Evolutionary conservation across 2,797 vertebrate genomes (phyloP).

Genomic region (Megalops cyprinoides): DNA sequence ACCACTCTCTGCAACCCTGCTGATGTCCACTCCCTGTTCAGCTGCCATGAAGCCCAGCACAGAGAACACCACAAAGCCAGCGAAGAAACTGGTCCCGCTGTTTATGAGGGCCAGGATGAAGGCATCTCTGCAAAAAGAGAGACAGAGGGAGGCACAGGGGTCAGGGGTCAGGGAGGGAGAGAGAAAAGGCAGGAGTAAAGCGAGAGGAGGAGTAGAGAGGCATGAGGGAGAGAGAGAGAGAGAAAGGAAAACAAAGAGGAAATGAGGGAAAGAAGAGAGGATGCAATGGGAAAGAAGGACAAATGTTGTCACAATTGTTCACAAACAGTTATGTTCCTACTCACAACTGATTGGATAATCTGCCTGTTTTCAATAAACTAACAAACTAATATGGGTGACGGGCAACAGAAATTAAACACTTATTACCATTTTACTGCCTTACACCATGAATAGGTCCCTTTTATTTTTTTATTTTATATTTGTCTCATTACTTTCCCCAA

Average conservation of each 20-base stretch:
- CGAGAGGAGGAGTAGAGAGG: background rate
- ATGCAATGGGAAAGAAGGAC: too few species aligned
- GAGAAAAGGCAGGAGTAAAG: background rate
- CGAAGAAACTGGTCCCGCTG: constrained; percentile 83
- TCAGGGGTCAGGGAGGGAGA: background rate
- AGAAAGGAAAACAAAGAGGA: constrained; percentile 16
- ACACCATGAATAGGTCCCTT: constrained; percentile 1
- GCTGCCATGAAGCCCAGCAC: constrained; percentile 85
- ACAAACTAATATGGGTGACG: background rate
- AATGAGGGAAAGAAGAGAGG: constrained; percentile 26
- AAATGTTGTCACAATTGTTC: too few species aligned
- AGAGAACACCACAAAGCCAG: constrained; percentile 83
- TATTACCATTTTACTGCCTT: background rate
- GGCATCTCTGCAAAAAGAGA: constrained; percentile 68
- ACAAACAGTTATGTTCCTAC: background rate
- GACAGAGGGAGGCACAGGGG: background rate
- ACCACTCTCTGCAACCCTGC: constrained; percentile 84
- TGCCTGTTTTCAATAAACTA: background rate
- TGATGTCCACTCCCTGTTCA: constrained; percentile 84
- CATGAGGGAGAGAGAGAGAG: background rate
- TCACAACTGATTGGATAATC: background rate
- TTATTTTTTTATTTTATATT: background rate
- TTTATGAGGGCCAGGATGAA: constrained; percentile 80
- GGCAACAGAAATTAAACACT: background rate
- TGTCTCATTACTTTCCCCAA: background rate